Evolutionary conservation across 2,113 vertebrate species (phyloP).

Genomic region (Phalacrocorax pelagicus): DNA sequence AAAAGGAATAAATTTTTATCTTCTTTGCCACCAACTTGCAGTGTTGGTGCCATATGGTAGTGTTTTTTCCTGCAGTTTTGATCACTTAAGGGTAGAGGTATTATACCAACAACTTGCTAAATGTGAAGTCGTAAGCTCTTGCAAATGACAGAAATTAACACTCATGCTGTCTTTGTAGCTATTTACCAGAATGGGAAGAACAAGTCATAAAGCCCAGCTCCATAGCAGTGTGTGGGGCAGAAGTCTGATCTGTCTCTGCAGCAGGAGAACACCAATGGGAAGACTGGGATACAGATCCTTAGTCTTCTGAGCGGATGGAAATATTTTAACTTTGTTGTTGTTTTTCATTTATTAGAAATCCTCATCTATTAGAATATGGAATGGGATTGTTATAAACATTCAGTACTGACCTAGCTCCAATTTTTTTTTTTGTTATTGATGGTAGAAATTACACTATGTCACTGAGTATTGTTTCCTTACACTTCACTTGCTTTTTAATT

Average conservation of each 20-base stretch:
- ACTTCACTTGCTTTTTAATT: neutral
- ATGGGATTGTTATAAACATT: neutral
- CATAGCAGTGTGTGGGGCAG: neutral
- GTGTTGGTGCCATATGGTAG: neutral
- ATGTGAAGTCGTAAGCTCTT: neutral
- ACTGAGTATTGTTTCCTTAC: neutral
- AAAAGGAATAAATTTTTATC: neutral
- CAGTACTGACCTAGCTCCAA: neutral
- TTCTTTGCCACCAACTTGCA: neutral
- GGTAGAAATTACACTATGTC: neutral
- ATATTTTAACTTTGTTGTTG: neutral
- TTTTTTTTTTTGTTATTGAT: neutral
- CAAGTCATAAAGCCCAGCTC: neutral
- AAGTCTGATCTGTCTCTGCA: neutral
- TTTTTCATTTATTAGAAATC: neutral
- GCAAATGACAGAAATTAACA: neutral
- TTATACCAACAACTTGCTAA: neutral
- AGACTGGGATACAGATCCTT: neutral
- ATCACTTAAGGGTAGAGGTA: neutral
- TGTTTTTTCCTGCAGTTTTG: neutral
- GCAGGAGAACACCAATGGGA: neutral
- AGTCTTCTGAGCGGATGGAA: neutral
- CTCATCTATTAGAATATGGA: neutral
- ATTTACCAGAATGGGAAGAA: neutral
- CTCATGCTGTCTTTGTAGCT: neutral